Evolutionary conservation across 2,888 invertebrate genomes (phyloP).

Genomic region (Noctua fimbriata): DNA sequence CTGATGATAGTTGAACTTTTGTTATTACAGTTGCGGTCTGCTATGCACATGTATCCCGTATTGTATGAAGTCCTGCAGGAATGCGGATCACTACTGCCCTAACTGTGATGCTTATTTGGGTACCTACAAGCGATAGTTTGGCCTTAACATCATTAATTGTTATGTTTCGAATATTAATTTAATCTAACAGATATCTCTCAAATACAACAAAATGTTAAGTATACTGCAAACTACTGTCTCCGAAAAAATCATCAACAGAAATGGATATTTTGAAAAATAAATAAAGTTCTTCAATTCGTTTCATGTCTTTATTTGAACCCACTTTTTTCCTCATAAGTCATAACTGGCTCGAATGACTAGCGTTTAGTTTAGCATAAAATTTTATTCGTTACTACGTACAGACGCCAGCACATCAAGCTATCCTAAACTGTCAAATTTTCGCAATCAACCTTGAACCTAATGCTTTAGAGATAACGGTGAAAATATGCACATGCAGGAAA

Average conservation of each 20-base stretch:
- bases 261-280: not conserved
- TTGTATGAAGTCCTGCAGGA: conserved; percentile 89
- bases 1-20: not conserved
- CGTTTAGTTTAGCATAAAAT: too few species aligned
- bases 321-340: not conserved
- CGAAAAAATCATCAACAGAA: not conserved
- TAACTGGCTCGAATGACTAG: not conserved
- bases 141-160: not conserved
- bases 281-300: not conserved
- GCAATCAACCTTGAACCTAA: too few species aligned
- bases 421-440: too few species aligned
- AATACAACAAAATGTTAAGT: not conserved
- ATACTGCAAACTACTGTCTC: not conserved
- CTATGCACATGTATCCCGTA: conserved; percentile 90
- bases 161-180: not conserved
- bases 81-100: conserved; percentile 90
- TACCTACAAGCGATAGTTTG: conserved; percentile 73
- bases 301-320: not conserved
- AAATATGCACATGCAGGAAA: too few species aligned
- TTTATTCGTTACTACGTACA: too few species aligned
- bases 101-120: conserved; percentile 89
- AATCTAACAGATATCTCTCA: not conserved
- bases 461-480: too few species aligned
- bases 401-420: too few species aligned
- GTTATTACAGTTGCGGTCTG: conserved; percentile 41